Evolutionary conservation across 2,888 invertebrate species (phyloP), one percentile per base, ranked within the genome.

Genomic region (Idaea biselata): DNA sequence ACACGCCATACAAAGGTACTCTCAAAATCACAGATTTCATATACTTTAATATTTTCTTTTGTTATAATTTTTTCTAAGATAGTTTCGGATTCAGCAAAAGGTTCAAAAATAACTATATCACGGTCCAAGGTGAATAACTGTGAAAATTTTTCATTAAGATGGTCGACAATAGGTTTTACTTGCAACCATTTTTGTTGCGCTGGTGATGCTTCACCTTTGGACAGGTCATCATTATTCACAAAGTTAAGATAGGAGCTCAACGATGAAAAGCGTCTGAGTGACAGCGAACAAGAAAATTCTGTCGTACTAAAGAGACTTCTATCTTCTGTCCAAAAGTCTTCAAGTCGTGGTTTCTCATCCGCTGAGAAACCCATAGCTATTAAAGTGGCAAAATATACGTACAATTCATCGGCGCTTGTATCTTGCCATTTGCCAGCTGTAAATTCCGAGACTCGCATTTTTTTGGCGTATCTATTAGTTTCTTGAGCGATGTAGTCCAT

Each of bases 401-500:
- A 73, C 0, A 73, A 57, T 53, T 73, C 73, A 33, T 73, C 63
- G 1, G 57, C 32, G 17, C 17, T 59, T 1, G 65, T 67, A 17
- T 65, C 60, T 8, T 58, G 53, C 70, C 69, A 71, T 11, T 71
- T 67, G 0, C 69, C 62, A 59, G 70, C 70, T 31, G 16, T 25
- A 11, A 68, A 68, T 53, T 18, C 16, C 25, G 68, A 17, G 17
- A 55, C 55, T 18, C 32, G 60, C 54, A 33, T 55, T 58, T 75
- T 64, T 63, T 78, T 71, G n/a, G 75, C 75, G 61, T 78, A 77
- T 16, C 33, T 60, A 55, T 78, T 79, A 0, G 77, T 79, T 58
- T 77, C 73, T 8, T 7, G 7, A 5, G 55, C 73, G 25, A 77
- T 76, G 57, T 66, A 54, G 62, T 74, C 68, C 73, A 79, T 77